Evolutionary conservation across 2,113 vertebrate genomes (phyloP), one percentile per base, ranked within the genome.

Genomic region (Heterocephalus glaber): DNA sequence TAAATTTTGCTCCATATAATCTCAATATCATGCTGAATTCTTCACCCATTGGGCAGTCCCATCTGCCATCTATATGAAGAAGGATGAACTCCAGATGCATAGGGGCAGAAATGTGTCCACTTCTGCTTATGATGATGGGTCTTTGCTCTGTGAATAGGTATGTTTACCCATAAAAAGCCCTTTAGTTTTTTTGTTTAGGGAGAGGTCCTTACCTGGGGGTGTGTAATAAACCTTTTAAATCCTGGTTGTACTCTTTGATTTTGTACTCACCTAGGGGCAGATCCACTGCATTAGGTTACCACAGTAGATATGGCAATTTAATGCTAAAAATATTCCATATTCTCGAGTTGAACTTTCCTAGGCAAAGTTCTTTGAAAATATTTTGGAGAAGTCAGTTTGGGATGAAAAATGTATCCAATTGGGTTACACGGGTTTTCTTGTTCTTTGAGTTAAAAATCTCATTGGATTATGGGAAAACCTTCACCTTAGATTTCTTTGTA

Each of bases 391-490:
- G 54, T 68, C 4, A 86, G 8, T 89, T 86, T 89, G 60, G 89
- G n/a, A 76, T 86, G 58, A 89, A 89, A 94, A 89, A 66, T 44
- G 19, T 89, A 68, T 38, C 41, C 84, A 33, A 24, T 49, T 84
- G 41, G 2, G 72, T 41, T 96, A 16, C 58, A 41, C 38, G 88
- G 35, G 77, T 49, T 89, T 74, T 92, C 56, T 41, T 89, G 17
- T 85, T 92, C 30, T 87, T 35, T 85, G 30, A 61, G 35, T 52
- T 94, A 89, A 95, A 95, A 89, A 81, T n/a, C 24, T 14, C 41
- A 61, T 38, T 49, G 63, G 56, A 61, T 65, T 89, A 22, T 38
- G 14, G 28, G 33, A 91, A 94, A 54, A 47, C 10, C 70, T 80
- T 80, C 7, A 28, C 30, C 7, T 28, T 9, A 63, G 20, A 77